Evolutionary conservation across 2,797 vertebrate species (phyloP).

Genomic region (Intellagama lesueurii): DNA sequence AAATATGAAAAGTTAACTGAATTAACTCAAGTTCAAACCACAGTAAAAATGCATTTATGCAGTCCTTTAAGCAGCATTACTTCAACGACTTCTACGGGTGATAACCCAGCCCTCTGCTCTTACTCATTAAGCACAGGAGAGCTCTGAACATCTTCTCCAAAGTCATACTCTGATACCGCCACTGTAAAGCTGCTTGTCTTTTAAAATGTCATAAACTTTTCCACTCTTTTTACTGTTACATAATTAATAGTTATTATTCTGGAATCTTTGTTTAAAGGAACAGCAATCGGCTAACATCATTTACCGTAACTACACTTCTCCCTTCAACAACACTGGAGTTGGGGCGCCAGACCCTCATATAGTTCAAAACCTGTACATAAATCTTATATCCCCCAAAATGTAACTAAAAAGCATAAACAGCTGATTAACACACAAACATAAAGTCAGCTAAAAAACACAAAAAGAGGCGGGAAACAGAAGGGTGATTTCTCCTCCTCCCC

Average conservation of each 20-base stretch:
- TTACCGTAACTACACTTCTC: slow-evolving; percentile 16
- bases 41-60: background rate
- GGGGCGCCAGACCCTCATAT: too few relatives aligned
- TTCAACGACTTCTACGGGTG: background rate
- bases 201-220: accelerated
- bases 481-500: too few relatives aligned
- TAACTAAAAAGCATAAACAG: too few relatives aligned
- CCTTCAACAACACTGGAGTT: too few relatives aligned
- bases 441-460: too few relatives aligned
- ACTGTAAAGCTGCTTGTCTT: background rate
- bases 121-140: background rate
- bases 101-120: background rate
- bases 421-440: too few relatives aligned
- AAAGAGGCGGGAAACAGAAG: too few relatives aligned
- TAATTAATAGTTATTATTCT: background rate
- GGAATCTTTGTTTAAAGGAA: slow-evolving; percentile 5
- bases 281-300: background rate
- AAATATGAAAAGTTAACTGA: background rate
- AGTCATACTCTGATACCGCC: background rate
- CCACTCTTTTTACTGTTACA: background rate
- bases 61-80: too few relatives aligned
- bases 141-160: background rate
- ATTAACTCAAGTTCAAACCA: background rate
- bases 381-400: too few relatives aligned
- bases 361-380: too few relatives aligned